Base-by-base conservation (phyloP, 2,888 invertebrate species). In the Drosophila anomelani region DNA sequence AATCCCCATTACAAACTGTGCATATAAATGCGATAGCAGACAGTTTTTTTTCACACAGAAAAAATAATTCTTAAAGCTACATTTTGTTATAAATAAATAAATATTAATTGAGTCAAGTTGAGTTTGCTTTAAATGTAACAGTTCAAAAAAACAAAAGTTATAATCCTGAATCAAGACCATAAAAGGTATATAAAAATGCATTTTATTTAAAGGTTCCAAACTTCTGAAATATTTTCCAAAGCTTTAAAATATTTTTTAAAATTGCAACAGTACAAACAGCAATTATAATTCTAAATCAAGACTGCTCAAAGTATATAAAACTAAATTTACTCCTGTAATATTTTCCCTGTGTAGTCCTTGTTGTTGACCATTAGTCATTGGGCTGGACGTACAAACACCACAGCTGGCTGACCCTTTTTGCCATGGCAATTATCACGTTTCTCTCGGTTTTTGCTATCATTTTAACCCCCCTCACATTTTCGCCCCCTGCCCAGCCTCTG, bases 341-440 rank as follows among this genome's bases (percentile, higher is more conserved):
- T 53, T 54, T 43, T 60, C 23, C 26, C 13, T 20, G 69, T 70
- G 61, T 34, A 43, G 57, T 60, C 38, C 59, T 75, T 36, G 70
- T 17, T 74, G 74, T 59, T 66, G 66, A 72, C 72, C 72, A 73
- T 63, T 73, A 63, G 63, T 73, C 72, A 73, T 73, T 58, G 39
- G 66, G 36, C 29, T 15, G 68, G 55, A 56, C 55, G 47, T 38
- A 17, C 55, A 53, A 47, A 49, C 41, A 68, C 54, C 77, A 66
- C 75, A 77, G 75, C 67, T 76, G 83, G 81, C 70, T 80, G 86
- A 84, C 86, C 84, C 86, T 81, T 84, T 80, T 75, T 75, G 78
- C 81, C 75, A 67, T 78, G 77, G 81, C 84, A 84, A 84, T 84
- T 86, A 84, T 86, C 84, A 86, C 81, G 84, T 84, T 77, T 77